These are phyloP conservation scores for human (Homo sapiens) DNA, from an alignment of 2,113 vertebrate species.

Conservation along the genomic window GRCh38 chr1:16144501-16145000, in stretches of 20 bases:
- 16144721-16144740: not conserved
- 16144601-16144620: not conserved
- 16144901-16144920: not conserved
- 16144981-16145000: not conserved
- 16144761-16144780: not conserved
- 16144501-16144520: not conserved
- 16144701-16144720: not conserved
- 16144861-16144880: not conserved
- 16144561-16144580: not conserved
- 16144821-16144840: not conserved
- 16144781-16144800: not conserved
- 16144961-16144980: not conserved
- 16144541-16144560: not conserved
- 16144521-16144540: not conserved
- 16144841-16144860: constrained; percentile 26
- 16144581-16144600: not conserved
- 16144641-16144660: not conserved
- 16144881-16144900: not conserved
- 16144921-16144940: not conserved
- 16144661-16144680: not conserved
- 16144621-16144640: not conserved
- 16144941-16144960: not conserved
- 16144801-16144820: not conserved
- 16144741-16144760: not conserved
- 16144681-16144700: not conserved